Percentiles rank a stretch among this genome's conserved stretches.
Conservation (phyloP, 2,113 vertebrate species). For the Microtus oregoni region DNA sequence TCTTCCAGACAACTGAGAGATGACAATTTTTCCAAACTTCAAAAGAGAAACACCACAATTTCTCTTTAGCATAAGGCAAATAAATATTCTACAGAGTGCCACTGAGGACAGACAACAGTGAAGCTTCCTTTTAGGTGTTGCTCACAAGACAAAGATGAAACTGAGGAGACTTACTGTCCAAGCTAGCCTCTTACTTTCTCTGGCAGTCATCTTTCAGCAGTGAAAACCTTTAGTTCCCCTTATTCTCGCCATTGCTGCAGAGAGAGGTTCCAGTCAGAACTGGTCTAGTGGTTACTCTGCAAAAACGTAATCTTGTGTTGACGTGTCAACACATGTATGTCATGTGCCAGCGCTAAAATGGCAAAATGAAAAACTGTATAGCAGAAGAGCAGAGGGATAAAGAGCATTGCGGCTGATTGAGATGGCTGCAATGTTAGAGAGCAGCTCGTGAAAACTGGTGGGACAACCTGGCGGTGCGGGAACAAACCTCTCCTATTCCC, state of each 20-base stretch:
- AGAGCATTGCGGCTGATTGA: constrained; percentile 86
- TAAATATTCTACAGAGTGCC: background rate
- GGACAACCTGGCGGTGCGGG: constrained; percentile 80
- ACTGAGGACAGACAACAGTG: background rate
- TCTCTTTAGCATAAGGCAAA: constrained; percentile 10
- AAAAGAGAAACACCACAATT: background rate
- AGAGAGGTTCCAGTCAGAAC: constrained; percentile 56
- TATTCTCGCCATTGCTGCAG: constrained; percentile 42
- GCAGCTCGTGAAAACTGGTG: constrained; percentile 83
- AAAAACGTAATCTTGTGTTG: constrained; percentile 79
- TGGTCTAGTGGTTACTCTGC: constrained; percentile 62
- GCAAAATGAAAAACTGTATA: constrained; percentile 82
- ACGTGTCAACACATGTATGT: constrained; percentile 33
- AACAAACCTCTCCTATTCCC: constrained; percentile 87
- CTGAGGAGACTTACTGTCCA: constrained; percentile 39
- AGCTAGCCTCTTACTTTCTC: constrained; percentile 55
- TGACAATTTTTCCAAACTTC: constrained; percentile 11
- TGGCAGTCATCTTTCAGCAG: background rate
- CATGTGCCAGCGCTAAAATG: constrained; percentile 83
- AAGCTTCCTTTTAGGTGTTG: constrained; percentile 37
- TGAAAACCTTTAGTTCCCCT: constrained; percentile 48
- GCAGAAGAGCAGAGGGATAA: constrained; percentile 86
- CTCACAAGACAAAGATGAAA: constrained; percentile 61
- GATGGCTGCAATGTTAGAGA: constrained; percentile 83
- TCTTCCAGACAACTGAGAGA: constrained; percentile 25